A percentile compares a stretch with the other conserved stretches of the same genome.
Conservation (phyloP, 2,113 vertebrate genomes). For the Chloebia gouldiae region DNA sequence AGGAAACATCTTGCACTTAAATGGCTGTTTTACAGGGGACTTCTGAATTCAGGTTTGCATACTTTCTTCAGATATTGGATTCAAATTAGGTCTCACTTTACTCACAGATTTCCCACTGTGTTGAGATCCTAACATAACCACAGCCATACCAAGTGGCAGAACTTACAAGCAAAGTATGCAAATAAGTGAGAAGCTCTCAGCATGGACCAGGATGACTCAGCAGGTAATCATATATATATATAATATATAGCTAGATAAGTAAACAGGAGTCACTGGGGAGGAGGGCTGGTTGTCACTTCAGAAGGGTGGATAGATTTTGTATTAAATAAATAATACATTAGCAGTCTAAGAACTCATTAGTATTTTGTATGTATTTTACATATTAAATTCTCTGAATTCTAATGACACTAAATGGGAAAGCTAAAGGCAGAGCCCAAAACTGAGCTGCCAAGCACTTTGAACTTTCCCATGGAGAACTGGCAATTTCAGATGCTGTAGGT, state of each 20-base stretch:
- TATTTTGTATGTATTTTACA: not conserved
- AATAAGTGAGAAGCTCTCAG: not conserved
- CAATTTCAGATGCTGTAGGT: not conserved
- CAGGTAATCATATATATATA: not conserved
- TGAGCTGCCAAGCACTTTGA: not conserved
- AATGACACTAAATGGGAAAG: not conserved
- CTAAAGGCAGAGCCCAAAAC: not conserved
- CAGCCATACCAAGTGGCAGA: not conserved
- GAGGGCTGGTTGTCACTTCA: not conserved
- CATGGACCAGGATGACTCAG: not conserved
- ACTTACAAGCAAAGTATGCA: not conserved
- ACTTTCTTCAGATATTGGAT: not conserved
- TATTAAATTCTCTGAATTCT: not conserved
- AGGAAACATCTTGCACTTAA: not conserved
- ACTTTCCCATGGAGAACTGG: not conserved
- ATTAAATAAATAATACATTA: not conserved
- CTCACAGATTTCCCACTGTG: not conserved
- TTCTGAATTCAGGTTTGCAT: not conserved
- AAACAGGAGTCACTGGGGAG: not conserved
- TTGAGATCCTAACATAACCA: not conserved
- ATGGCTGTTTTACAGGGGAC: not conserved
- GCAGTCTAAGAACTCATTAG: not conserved
- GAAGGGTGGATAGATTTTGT: rapidly evolving
- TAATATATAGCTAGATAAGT: not conserved
- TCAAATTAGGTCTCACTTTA: not conserved